Percentiles rank a stretch among this genome's conserved stretches.
Evolutionary conservation across 2,797 vertebrate species (phyloP).

Genomic region (Catamblyrhynchus diadema): DNA sequence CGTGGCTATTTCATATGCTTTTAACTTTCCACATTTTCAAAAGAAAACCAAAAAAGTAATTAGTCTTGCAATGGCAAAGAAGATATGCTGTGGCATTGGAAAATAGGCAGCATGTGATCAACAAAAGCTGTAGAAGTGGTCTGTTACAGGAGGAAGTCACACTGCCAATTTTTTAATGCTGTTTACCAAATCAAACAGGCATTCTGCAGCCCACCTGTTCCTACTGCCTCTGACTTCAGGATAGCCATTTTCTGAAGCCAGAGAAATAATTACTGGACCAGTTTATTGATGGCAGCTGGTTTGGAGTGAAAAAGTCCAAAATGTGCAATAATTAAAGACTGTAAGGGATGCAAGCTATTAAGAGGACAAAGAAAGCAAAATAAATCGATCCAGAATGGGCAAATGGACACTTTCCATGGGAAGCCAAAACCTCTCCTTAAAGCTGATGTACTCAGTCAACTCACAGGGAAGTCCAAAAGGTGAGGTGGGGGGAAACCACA

Average conservation of each 20-base stretch:
- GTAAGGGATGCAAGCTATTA: constrained; percentile 12
- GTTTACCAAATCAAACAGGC: constrained; percentile 60
- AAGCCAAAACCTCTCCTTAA: neutral
- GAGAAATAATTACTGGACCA: constrained; percentile 54
- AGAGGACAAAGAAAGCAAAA: constrained; percentile 30
- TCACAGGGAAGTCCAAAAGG: neutral
- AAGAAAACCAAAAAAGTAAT: neutral
- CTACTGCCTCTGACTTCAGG: neutral
- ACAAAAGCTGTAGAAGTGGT: neutral
- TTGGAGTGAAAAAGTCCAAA: constrained; percentile 43
- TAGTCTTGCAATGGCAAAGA: neutral
- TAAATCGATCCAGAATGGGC: neutral
- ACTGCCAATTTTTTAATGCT: constrained; percentile 55
- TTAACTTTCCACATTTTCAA: neutral
- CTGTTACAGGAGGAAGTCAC: neutral
- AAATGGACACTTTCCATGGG: neutral
- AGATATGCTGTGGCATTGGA: neutral
- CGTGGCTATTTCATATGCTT: neutral
- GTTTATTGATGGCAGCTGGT: constrained; percentile 62
- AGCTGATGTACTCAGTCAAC: neutral
- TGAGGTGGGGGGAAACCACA: accelerated
- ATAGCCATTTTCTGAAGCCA: constrained; percentile 44
- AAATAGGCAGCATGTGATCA: constrained; percentile 16
- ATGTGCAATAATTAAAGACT: constrained; percentile 43
- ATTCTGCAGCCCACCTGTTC: constrained; percentile 63